Conservation (phyloP, 2,888 invertebrate genomes). For the Drosophila conformis region DNA sequence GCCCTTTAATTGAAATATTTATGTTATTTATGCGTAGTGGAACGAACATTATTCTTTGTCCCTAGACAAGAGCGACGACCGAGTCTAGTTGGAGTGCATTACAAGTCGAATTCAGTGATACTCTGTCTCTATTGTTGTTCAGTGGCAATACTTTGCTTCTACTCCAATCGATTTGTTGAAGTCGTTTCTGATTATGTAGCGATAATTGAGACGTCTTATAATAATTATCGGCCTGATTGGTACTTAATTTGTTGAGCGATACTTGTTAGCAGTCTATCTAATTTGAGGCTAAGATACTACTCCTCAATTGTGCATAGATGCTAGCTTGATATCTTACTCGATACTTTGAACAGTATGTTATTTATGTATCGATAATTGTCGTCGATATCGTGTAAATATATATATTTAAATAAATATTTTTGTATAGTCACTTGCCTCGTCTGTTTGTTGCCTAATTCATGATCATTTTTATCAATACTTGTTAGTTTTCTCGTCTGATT, state of each 20-base stretch:
- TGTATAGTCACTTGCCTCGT: too few relatives aligned
- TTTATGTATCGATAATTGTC: not conserved
- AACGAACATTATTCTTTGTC: conserved; percentile 51
- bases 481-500: not conserved
- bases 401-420: too few relatives aligned
- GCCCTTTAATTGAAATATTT: conserved; percentile 70
- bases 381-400: not conserved
- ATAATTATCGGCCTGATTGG: not conserved
- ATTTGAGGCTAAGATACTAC: not conserved
- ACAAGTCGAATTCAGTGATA: conserved; percentile 12
- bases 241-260: not conserved
- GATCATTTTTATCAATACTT: not conserved
- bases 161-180: not conserved
- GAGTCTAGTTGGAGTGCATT: too few relatives aligned
- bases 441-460: too few relatives aligned
- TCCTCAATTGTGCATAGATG: not conserved
- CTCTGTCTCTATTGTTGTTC: conserved; percentile 3
- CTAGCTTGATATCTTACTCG: not conserved
- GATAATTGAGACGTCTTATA: not conserved
- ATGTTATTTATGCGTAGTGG: conserved; percentile 59
- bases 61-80: conserved; percentile 5
- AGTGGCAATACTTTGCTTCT: not conserved
- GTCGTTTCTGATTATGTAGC: not conserved
- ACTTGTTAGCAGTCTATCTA: not conserved
- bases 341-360: not conserved